Percentiles rank a stretch among this genome's conserved stretches.
Conservation (phyloP, 2,113 vertebrate species). For the Carassius carassius region DNA sequence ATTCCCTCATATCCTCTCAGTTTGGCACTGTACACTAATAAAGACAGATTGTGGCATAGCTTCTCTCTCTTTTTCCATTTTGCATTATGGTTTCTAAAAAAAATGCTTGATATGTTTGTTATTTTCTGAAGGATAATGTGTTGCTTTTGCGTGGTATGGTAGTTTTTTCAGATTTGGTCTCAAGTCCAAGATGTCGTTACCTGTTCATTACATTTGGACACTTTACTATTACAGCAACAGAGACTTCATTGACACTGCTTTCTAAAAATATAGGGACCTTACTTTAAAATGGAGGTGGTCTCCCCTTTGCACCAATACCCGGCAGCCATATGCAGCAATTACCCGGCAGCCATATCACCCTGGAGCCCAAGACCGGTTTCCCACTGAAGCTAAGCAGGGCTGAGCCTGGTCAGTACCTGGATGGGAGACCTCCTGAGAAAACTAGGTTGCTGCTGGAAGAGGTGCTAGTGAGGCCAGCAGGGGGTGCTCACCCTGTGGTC, state of each 20-base stretch:
- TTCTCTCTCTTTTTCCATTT: background rate
- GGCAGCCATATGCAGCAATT: too few species aligned
- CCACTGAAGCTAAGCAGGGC: too few species aligned
- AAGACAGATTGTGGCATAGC: slow-evolving; percentile 16
- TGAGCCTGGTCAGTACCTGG: too few species aligned
- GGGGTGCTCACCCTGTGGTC: too few species aligned
- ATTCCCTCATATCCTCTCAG: slow-evolving; percentile 3
- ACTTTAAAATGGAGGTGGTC: background rate
- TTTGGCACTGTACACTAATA: background rate
- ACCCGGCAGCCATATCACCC: too few species aligned
- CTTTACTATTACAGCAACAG: background rate
- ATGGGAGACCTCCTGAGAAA: too few species aligned
- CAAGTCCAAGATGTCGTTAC: background rate
- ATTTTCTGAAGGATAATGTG: background rate
- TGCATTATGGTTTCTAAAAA: background rate
- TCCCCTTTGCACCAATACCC: too few species aligned
- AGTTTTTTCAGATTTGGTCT: background rate
- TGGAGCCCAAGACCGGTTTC: too few species aligned
- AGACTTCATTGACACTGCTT: background rate
- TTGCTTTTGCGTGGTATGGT: background rate
- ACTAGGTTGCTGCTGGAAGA: too few species aligned
- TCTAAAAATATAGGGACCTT: background rate
- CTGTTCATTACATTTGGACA: background rate
- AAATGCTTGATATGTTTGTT: background rate
- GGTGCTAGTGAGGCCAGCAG: too few species aligned